Base-by-base conservation (phyloP, 2,888 invertebrate genomes). In the Hermaeophaga mercurialis region DNA sequence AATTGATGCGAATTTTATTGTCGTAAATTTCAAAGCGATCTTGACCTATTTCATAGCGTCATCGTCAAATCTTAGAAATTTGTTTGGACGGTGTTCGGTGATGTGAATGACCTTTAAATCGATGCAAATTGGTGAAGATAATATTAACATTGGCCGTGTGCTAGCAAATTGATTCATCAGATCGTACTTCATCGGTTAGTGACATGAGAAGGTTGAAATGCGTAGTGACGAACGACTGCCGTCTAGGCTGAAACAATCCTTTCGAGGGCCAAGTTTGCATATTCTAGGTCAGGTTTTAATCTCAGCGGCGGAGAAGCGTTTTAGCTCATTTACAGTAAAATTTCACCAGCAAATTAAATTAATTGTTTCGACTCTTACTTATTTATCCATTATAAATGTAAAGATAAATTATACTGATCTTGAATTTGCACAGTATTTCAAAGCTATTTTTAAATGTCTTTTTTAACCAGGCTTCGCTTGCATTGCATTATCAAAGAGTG, bases 31-130 rank as follows among this genome's bases (percentile, higher is more conserved):
- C 12, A 5, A 14, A 18, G 28, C 54, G 61, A 56, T 58, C 61
- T 61, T 61, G 58, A 61, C 61, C 61, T 53, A 61, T 56, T 61
- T 61, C 53, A 15, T 39, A 49, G 46, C 46, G 49, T 17, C 44
- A 28, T 38, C 12, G 15, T 12, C 9, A 39, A 22, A 43, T 43
- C 6, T 43, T 22, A 39, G 38, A 18, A 54, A 39, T 47, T 39
- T 31, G 11, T 45, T 45, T 41, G 41, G 18, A 15, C 11, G 17
- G 24, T 17, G 15, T 14, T 19, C 15, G 14, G n/a, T 19, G 49
- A 3, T 41, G 41, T 19, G 12, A 43, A 43, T 22, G 50, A 43
- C 50, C 50, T 50, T 33, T 33, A 41, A 41, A 43, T 19, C 41
- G 14, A 33, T 15, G 22, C 43, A 26, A 43, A 43, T 43, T 43